Evolutionary conservation across 1,140 invertebrate genomes (phyloP).

Genomic region (Stegodyphus mimosarum): DNA sequence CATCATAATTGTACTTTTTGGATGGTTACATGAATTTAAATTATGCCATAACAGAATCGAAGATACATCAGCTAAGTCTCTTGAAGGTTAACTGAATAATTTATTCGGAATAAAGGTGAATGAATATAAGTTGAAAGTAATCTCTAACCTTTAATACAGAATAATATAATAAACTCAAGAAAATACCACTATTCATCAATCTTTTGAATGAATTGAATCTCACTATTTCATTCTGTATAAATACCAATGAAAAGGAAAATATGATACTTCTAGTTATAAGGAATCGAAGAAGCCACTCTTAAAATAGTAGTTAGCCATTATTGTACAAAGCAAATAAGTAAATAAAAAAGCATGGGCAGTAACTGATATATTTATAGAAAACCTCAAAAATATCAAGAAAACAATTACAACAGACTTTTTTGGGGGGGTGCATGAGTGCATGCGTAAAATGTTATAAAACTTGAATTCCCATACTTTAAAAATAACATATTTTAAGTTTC

Average conservation of each 20-base stretch:
- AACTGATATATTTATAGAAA: neutral
- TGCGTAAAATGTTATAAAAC: neutral
- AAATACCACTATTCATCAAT: too few species aligned
- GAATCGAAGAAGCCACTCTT: neutral
- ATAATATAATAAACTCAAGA: neutral
- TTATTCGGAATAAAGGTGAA: too few species aligned
- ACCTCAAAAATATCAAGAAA: neutral
- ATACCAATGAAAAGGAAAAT: neutral
- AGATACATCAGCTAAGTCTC: too few species aligned
- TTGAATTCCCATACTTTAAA: too few species aligned
- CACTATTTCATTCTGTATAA: neutral
- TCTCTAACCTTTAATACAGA: too few species aligned
- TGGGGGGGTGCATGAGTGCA: neutral
- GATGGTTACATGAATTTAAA: too few species aligned
- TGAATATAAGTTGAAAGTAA: too few species aligned
- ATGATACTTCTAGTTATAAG: neutral
- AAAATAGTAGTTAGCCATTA: neutral
- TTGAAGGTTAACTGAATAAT: too few species aligned
- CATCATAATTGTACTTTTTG: too few species aligned
- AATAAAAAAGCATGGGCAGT: neutral
- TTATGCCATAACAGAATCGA: too few species aligned
- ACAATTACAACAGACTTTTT: neutral
- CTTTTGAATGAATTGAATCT: neutral
- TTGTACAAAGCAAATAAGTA: neutral
- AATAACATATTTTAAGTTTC: neutral